Evolutionary conservation across 1,140 invertebrate species (phyloP).

Genomic region (Saccostrea cuccullata): DNA sequence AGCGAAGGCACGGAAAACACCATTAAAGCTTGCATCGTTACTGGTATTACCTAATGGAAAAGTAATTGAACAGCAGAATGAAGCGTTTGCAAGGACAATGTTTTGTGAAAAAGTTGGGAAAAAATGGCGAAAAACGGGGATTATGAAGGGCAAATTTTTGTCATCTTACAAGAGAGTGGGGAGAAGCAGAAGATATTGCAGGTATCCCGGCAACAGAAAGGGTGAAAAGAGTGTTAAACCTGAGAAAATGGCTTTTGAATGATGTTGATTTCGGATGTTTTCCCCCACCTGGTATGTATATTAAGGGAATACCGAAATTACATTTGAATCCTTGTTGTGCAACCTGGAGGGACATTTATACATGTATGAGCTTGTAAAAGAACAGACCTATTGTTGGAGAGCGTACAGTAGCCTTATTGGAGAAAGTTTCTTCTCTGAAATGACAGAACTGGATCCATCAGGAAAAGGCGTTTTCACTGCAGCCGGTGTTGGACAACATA

Average conservation of each 20-base stretch:
- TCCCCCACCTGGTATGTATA: background rate
- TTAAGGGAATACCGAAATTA: background rate
- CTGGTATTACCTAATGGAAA: background rate
- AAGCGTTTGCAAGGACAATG: background rate
- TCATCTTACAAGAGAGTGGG: background rate
- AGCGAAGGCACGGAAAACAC: background rate
- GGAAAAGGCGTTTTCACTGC: background rate
- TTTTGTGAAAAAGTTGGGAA: background rate
- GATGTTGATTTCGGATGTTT: background rate
- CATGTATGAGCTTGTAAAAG: background rate
- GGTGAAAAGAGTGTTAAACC: background rate
- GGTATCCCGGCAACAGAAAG: background rate
- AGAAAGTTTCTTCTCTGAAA: background rate
- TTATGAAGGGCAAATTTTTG: background rate
- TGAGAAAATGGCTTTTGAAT: background rate
- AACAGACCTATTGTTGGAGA: background rate
- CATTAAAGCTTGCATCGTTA: background rate
- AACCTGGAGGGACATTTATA: background rate
- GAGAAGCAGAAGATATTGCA: background rate
- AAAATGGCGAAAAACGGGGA: background rate
- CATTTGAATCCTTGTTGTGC: background rate
- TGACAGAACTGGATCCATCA: background rate
- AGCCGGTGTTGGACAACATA: background rate
- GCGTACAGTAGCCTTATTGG: background rate
- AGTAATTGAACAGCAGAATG: background rate